A percentile compares a stretch with the other conserved stretches of the same genome.
phyloP scores from a whole-genome alignment of 1,140 invertebrate genomes.

The Lutraria rhynchaena region DNA sequence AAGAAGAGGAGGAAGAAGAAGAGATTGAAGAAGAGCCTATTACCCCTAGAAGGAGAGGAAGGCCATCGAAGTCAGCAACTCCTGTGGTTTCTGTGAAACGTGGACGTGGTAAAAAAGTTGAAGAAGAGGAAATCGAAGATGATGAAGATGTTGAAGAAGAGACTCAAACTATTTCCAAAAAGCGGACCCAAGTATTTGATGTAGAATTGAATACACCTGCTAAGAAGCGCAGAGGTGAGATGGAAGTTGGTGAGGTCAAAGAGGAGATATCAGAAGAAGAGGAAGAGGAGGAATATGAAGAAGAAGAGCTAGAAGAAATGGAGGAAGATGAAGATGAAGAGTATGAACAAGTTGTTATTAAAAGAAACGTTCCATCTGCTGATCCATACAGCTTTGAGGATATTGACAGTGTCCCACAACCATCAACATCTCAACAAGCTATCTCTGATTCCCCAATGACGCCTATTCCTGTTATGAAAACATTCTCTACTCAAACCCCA shows the following conservation, averaged over 20 bases:
- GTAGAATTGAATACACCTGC: conserved; percentile 41
- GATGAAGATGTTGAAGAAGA: conserved; percentile 44
- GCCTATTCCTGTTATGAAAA: conserved; percentile 58
- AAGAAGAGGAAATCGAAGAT: conserved; percentile 51
- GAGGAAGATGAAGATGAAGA: conserved; percentile 50
- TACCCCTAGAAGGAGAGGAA: conserved; percentile 42
- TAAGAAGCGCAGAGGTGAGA: conserved; percentile 54
- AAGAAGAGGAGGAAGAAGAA: conserved; percentile 46
- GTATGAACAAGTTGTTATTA: conserved; percentile 42
- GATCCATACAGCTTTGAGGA: conserved; percentile 58
- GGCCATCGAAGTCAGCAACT: conserved; percentile 19
- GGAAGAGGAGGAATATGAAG: conserved; percentile 59
- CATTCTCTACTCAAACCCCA: conserved; percentile 69
- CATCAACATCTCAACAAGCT: conserved; percentile 49
- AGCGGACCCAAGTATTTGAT: conserved; percentile 38
- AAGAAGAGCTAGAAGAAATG: conserved; percentile 50
- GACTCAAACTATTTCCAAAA: conserved; percentile 32
- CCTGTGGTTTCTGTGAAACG: conserved; percentile 39
- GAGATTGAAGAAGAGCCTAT: conserved; percentile 41
- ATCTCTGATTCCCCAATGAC: conserved; percentile 47
- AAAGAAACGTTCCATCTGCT: conserved; percentile 27
- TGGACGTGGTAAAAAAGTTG: conserved; percentile 5
- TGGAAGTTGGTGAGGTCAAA: conserved; percentile 32
- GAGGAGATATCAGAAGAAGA: conserved; percentile 42
- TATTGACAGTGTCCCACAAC: conserved; percentile 29